Conservation (phyloP, 2,888 invertebrate species). For the Tetranychus piercei region DNA sequence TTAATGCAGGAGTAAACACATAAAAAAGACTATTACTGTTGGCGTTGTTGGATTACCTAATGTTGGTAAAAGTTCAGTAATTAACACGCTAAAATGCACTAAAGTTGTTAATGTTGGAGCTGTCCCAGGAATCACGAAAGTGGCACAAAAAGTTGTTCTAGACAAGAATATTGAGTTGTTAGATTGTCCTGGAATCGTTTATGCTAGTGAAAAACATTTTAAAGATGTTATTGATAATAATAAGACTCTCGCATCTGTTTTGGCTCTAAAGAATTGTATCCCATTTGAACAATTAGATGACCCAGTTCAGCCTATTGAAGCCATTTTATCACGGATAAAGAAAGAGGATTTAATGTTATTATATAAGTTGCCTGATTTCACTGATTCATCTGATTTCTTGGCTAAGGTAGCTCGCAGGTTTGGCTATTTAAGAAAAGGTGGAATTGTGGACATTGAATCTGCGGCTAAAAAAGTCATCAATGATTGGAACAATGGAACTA, state of each 20-base stretch:
- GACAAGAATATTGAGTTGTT: slow-evolving; percentile 86
- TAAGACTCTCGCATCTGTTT: slow-evolving; percentile 11
- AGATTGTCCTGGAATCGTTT: slow-evolving; percentile 89
- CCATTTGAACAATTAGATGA: slow-evolving; percentile 54
- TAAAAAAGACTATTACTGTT: slow-evolving; percentile 75
- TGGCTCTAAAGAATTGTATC: slow-evolving; percentile 26
- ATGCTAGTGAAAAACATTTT: slow-evolving; percentile 40
- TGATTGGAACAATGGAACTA: slow-evolving; percentile 65
- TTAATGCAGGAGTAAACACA: slow-evolving; percentile 47
- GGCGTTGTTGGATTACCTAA: slow-evolving; percentile 93
- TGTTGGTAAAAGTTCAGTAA: slow-evolving; percentile 95
- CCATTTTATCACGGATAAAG: slow-evolving; percentile 65
- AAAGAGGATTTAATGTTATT: slow-evolving; percentile 50
- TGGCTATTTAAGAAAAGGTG: slow-evolving; percentile 75
- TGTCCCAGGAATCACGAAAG: slow-evolving; percentile 75
- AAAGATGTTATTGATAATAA: slow-evolving; percentile 17
- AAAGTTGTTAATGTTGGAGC: slow-evolving; percentile 84
- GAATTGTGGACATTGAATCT: slow-evolving; percentile 61
- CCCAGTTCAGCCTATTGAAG: slow-evolving; percentile 65
- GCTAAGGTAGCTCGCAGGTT: slow-evolving; percentile 55
- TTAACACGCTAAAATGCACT: slow-evolving; percentile 86
- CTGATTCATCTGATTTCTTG: slow-evolving; percentile 46
- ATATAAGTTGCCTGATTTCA: slow-evolving; percentile 37
- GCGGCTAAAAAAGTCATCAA: slow-evolving; percentile 73
- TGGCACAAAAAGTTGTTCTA: slow-evolving; percentile 80